phyloP scores from a whole-genome alignment of 2,888 invertebrate species.

The Apodemia duryi region DNA sequence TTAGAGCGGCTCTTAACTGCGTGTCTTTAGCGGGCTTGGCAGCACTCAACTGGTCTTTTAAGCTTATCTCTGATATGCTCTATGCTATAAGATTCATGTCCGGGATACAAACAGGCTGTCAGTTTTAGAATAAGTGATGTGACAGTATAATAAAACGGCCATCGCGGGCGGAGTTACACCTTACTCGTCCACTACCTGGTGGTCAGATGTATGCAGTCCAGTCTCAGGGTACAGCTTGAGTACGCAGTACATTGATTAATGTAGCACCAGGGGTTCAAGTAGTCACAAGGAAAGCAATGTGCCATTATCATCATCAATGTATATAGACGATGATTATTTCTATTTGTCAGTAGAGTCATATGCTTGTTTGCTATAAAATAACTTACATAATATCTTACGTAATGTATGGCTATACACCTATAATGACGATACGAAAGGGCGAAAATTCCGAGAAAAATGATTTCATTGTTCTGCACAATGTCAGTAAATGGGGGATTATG shows the following conservation, averaged over 20 bases:
- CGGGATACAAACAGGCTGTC: too few species aligned
- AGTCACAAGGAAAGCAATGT: conserved; percentile 12
- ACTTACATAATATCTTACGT: too few species aligned
- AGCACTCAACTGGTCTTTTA: too few species aligned
- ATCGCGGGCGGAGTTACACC: conserved; percentile 26
- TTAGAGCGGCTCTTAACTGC: too few species aligned
- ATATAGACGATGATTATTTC: too few species aligned
- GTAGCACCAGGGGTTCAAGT: neutral
- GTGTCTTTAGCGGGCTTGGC: too few species aligned
- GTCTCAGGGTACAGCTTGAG: conserved; percentile 20
- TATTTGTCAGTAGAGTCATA: too few species aligned
- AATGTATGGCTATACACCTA: neutral
- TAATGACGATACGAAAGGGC: conserved; percentile 11
- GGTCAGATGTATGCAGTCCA: conserved; percentile 20
- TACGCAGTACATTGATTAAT: neutral
- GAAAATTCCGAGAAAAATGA: conserved; percentile 17
- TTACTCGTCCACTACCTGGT: conserved; percentile 23
- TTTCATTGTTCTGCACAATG: conserved; percentile 20
- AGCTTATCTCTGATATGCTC: too few species aligned
- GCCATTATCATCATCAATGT: too few species aligned
- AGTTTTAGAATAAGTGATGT: too few species aligned
- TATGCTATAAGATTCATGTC: too few species aligned
- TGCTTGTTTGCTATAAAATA: too few species aligned
- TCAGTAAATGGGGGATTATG: conserved; percentile 13
- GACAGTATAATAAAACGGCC: conserved; percentile 24